Evolutionary conservation across 2,113 vertebrate genomes (phyloP).

Genomic region (Lucifuga dentata): DNA sequence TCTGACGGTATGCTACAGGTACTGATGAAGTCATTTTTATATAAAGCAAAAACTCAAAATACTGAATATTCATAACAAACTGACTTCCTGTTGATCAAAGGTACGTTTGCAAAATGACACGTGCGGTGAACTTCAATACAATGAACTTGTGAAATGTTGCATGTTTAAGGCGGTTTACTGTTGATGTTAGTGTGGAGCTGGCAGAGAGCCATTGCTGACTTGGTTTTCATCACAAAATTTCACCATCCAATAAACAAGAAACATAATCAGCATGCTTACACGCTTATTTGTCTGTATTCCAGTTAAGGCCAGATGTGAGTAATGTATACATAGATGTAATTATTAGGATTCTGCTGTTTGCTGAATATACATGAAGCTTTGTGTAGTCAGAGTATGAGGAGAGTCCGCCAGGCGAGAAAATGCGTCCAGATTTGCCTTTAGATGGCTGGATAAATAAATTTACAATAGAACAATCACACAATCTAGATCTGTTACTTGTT

Average conservation of each 20-base stretch:
- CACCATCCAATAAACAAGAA: background rate
- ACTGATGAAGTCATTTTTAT: slow-evolving; percentile 17
- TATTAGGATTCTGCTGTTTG: too few species aligned
- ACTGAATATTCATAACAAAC: background rate
- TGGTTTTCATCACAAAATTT: background rate
- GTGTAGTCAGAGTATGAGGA: too few species aligned
- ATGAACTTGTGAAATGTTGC: background rate
- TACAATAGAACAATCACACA: too few species aligned
- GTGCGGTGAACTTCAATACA: too few species aligned
- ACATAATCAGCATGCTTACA: background rate
- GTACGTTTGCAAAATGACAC: background rate
- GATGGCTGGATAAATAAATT: too few species aligned
- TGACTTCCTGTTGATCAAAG: slow-evolving; percentile 4
- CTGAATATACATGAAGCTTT: too few species aligned
- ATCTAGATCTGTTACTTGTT: too few species aligned
- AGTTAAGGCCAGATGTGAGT: too few species aligned
- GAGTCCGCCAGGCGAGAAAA: too few species aligned
- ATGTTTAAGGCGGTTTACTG: background rate
- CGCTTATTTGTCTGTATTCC: too few species aligned
- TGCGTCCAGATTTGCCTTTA: too few species aligned
- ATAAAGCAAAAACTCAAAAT: background rate
- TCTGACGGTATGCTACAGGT: slow-evolving; percentile 28
- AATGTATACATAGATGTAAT: too few species aligned
- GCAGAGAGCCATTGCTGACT: background rate
- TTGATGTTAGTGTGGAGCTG: slow-evolving; percentile 1